These are phyloP conservation scores for Rhodeus uyekii DNA, from an alignment of 2,797 vertebrate genomes.

Conservation along the genomic window DNA sequence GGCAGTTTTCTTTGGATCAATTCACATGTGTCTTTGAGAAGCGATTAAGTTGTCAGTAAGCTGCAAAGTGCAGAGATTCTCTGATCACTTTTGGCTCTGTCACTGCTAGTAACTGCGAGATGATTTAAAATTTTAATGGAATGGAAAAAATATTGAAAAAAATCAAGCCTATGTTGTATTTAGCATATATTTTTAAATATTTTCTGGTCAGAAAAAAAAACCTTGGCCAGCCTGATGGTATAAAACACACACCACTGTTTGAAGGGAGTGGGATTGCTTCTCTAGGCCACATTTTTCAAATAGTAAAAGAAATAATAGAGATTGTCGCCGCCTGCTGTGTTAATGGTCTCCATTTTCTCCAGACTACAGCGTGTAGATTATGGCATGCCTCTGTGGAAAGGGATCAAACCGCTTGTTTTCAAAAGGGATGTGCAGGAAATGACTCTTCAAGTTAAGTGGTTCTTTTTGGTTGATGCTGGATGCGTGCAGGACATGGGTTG, in stretches of 20 bases:
- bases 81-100: constrained; percentile 28
- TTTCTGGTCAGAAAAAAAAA: neutral
- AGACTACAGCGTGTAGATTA: constrained; percentile 44
- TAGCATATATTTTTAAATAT: neutral
- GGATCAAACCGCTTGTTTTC: constrained; percentile 49
- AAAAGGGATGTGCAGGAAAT: constrained; percentile 51
- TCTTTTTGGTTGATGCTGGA: constrained; percentile 54
- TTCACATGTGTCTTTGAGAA: constrained; percentile 41
- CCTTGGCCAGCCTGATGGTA: neutral
- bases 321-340: constrained; percentile 51
- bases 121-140: neutral
- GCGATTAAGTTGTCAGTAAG: constrained; percentile 46
- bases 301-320: constrained; percentile 40
- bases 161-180: neutral
- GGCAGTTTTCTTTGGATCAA: constrained; percentile 51
- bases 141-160: neutral
- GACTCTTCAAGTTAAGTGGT: constrained; percentile 46
- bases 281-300: constrained; percentile 42
- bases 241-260: constrained; percentile 31
- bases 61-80: constrained; percentile 11
- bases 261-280: constrained; percentile 3
- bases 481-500: constrained; percentile 24
- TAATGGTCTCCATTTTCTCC: constrained; percentile 53
- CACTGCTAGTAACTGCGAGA: constrained; percentile 10
- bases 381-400: constrained; percentile 29